phyloP scores from a whole-genome alignment of 30 jellyfish, hydroid and myxozoan species.

The Phacellophora camtschatica region DNA sequence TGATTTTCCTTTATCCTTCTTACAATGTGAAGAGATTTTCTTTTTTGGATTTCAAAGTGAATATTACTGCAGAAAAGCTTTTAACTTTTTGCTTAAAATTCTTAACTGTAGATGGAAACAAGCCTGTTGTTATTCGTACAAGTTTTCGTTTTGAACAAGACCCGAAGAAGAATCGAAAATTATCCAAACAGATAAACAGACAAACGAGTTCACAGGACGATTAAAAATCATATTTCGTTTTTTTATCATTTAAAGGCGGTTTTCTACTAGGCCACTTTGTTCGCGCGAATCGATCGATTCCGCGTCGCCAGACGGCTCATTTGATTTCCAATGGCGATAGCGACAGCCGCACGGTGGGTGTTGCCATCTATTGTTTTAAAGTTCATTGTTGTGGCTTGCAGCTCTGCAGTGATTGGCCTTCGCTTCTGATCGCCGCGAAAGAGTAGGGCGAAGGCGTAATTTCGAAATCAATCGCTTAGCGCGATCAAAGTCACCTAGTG shows the following conservation, averaged over 20 bases:
- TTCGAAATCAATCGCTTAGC: too few species aligned
- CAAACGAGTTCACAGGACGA: constrained; percentile 1
- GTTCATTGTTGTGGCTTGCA: too few species aligned
- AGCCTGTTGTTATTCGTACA: constrained; percentile 38
- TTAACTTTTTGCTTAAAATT: background rate
- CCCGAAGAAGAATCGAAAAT: constrained; percentile 21
- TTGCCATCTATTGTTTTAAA: too few species aligned
- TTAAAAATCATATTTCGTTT: background rate
- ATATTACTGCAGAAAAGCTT: background rate
- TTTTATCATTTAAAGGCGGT: background rate
- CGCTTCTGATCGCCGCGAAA: too few species aligned
- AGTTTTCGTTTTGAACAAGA: constrained; percentile 50
- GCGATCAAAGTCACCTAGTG: too few species aligned
- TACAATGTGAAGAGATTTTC: background rate
- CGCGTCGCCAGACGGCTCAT: too few species aligned
- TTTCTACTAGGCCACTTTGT: background rate
- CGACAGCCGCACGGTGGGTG: too few species aligned
- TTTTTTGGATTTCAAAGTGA: background rate
- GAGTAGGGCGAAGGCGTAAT: too few species aligned
- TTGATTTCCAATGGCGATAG: too few species aligned
- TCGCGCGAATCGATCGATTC: too few species aligned
- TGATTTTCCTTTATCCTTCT: background rate
- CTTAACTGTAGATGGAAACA: constrained; percentile 25
- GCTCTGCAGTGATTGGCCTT: too few species aligned
- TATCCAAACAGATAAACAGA: constrained; percentile 27